A percentile compares a stretch with the other conserved stretches of the same genome.
Conservation (phyloP, 2,888 invertebrate genomes). For the Drosophila borealis region DNA sequence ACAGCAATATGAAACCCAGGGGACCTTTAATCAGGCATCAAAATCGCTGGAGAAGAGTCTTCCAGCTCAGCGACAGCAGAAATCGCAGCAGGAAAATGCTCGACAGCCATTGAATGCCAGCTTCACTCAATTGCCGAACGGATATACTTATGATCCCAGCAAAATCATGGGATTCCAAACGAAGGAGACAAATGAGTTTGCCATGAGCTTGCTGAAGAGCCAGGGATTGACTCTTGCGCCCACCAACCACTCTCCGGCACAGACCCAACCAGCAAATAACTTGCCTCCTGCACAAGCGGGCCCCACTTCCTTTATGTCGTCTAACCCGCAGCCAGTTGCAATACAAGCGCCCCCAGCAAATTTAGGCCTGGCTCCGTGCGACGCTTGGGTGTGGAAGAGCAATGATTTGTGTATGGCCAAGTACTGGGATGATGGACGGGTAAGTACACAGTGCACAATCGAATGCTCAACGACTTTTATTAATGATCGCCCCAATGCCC, state of each 20-base stretch:
- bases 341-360: conserved; percentile 39
- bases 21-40: conserved; percentile 50
- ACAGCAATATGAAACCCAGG: conserved; percentile 27
- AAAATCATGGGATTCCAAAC: conserved; percentile 85
- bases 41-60: conserved; percentile 47
- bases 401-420: conserved; percentile 95
- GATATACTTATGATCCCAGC: conserved; percentile 84
- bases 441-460: conserved; percentile 83
- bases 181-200: conserved; percentile 85
- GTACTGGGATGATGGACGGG: conserved; percentile 97
- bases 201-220: conserved; percentile 83
- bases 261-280: conserved; percentile 23
- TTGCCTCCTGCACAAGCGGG: conserved; percentile 15
- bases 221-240: conserved; percentile 74
- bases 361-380: conserved; percentile 80
- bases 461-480: background rate
- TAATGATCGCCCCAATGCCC: background rate
- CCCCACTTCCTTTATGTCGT: conserved; percentile 10
- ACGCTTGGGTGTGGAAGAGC: conserved; percentile 88
- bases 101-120: conserved; percentile 53
- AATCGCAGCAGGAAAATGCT: conserved; percentile 61
- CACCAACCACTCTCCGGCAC: conserved; percentile 35
- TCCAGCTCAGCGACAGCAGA: conserved; percentile 36
- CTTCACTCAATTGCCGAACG: conserved; percentile 76
- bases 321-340: conserved; percentile 40